Evolutionary conservation across 2,113 vertebrate species (phyloP).

Genomic region (human (Homo sapiens)): GRCh38 chr3:131521001-131521500

Average conservation of each 20-base stretch:
- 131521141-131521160: constrained; percentile 35
- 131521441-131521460: neutral
- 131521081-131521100: neutral
- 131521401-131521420: neutral
- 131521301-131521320: neutral
- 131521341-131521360: neutral
- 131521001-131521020: neutral
- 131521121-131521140: neutral
- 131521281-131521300: neutral
- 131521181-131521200: constrained; percentile 29
- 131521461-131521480: neutral
- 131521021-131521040: neutral
- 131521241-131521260: constrained; percentile 25
- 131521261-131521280: neutral
- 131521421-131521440: neutral
- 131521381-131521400: neutral
- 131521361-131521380: neutral
- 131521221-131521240: constrained; percentile 32
- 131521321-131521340: neutral
- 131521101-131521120: neutral
- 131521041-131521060: neutral
- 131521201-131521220: constrained; percentile 44
- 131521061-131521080: neutral
- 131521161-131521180: neutral
- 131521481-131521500: neutral